phyloP scores from a whole-genome alignment of 2,888 invertebrate species.

The Coelogynopora nodosa region DNA sequence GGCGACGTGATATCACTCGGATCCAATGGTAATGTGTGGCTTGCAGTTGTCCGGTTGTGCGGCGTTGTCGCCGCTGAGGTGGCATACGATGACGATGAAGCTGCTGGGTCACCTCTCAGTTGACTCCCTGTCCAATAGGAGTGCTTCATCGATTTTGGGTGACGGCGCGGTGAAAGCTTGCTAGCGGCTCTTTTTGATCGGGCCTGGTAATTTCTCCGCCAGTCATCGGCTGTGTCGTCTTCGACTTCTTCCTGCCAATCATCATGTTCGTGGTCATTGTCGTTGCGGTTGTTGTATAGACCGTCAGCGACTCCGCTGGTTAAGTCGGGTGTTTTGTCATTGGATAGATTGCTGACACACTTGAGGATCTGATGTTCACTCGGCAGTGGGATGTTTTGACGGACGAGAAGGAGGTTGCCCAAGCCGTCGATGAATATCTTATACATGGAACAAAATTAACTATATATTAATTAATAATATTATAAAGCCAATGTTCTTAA shows the following conservation, averaged over 20 bases:
- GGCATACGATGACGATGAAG: not conserved
- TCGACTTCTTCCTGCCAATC: not conserved
- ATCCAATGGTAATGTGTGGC: not conserved
- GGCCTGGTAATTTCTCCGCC: not conserved
- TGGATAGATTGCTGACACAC: not conserved
- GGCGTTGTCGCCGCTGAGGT: not conserved
- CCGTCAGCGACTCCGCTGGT: not conserved
- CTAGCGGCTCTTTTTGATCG: not conserved
- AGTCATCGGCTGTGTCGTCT: not conserved
- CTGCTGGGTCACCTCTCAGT: not conserved
- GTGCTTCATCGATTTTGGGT: not conserved
- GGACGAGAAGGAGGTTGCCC: conserved; percentile 38
- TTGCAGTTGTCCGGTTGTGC: not conserved
- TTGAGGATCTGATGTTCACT: not conserved
- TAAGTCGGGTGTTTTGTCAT: not conserved
- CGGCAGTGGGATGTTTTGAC: conserved; percentile 44
- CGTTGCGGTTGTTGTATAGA: not conserved
- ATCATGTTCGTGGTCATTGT: not conserved
- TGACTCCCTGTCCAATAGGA: not conserved
- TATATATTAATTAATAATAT: too few relatives aligned
- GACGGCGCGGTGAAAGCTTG: not conserved
- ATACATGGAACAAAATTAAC: too few relatives aligned
- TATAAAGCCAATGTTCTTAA: too few relatives aligned
- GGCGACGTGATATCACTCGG: not conserved
- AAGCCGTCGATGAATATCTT: conserved; percentile 43